Evolutionary conservation across 2,888 invertebrate species (phyloP), one percentile per base, ranked within the genome.

Genomic region (Mongoloraphidia duomilia): DNA sequence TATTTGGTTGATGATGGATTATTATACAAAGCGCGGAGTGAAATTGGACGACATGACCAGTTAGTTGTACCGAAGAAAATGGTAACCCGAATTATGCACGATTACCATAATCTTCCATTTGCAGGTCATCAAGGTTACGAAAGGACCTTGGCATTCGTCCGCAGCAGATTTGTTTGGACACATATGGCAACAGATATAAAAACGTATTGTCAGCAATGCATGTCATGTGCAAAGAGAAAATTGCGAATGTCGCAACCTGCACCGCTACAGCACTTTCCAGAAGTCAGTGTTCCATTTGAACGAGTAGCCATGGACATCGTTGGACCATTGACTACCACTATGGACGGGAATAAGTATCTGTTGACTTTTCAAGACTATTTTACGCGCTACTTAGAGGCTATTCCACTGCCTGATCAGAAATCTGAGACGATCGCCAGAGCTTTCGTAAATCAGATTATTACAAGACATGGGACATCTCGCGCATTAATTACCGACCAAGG

Each of bases 221-320:
- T 45, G 9, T 36, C 47, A 9, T 60, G 57, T 46, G 52, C 57
- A 42, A 40, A 52, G 13, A 49, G 51, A 35, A 57, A 56, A 40
- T 51, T 46, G 5, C 44, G 51, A 0, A n/a, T n/a, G 10, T 17
- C 41, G 40, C 39, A 52, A 13, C 45, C 46, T 11, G 51, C 51
- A 13, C 54, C 53, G 8, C 9, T 56, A 26, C 49, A 48, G n/a
- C 17, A 37, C 34, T 51, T 51, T 8, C 44, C 41, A 6, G 34
- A 50, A n/a, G n/a, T n/a, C n/a, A n/a, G n/a, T n/a, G n/a, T 2
- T 51, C 52, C 9, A 40, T n/a, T n/a, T n/a, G n/a, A n/a, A n/a
- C n/a, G n/a, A n/a, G n/a, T n/a, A n/a, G n/a, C n/a, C n/a, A n/a
- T 57, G 26, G 56, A 59, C 41, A 49, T 59, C 10, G 56, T 59